These are phyloP conservation scores for Coenobita brevimanus DNA, from an alignment of 1,140 invertebrate species.

Conservation along the genomic window DNA sequence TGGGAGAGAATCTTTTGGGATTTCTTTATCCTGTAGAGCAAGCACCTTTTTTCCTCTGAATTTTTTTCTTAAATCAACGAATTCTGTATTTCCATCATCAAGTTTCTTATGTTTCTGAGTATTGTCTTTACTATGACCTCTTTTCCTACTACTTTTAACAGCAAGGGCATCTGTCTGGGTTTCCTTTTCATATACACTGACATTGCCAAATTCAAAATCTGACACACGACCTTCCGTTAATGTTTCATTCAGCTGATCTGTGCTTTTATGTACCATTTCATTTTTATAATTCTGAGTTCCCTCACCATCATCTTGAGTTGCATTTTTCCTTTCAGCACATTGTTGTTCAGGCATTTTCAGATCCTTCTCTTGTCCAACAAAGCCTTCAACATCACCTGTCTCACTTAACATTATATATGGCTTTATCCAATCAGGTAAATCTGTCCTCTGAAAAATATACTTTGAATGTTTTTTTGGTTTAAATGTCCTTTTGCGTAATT, in stretches of 20 bases:
- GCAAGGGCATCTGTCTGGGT: conserved; percentile 23
- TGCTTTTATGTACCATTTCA: not conserved
- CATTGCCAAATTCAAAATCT: not conserved
- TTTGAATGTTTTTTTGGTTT: conserved; percentile 5
- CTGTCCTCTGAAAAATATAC: conserved; percentile 33
- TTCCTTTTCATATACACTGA: conserved; percentile 30
- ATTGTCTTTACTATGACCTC: not conserved
- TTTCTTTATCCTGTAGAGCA: not conserved
- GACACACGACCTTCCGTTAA: conserved; percentile 54
- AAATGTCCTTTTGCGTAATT: not conserved
- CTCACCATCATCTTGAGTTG: not conserved
- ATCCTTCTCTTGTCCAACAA: conserved; percentile 6
- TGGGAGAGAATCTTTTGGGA: too few relatives aligned
- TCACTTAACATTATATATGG: conserved; percentile 53
- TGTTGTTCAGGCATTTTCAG: not conserved
- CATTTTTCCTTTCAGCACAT: not conserved
- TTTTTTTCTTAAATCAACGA: conserved; percentile 37
- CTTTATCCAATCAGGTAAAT: conserved; percentile 54
- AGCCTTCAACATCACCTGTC: conserved; percentile 38
- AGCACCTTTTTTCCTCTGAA: conserved; percentile 10
- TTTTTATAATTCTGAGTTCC: not conserved
- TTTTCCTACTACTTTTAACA: not conserved
- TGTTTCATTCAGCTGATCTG: conserved; percentile 21
- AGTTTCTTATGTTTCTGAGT: not conserved
- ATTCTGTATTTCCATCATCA: not conserved